These are phyloP conservation scores for Rhodophaea formosa DNA, from an alignment of 2,888 invertebrate species.

Conservation along the genomic window DNA sequence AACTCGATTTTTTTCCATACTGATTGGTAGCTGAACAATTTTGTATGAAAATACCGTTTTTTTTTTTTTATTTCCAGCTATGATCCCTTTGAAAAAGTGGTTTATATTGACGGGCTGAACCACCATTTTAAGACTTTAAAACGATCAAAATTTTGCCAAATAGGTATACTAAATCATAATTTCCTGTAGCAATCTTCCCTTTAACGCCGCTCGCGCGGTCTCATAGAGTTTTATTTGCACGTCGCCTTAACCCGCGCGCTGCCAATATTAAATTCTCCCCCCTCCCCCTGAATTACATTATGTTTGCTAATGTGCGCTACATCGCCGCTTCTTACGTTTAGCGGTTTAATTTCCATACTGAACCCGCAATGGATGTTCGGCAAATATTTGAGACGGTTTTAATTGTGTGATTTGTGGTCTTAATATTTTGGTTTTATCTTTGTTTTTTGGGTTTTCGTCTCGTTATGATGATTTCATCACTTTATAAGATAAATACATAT, in stretches of 20 bases:
- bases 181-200: constrained; percentile 35
- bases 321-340: constrained; percentile 8
- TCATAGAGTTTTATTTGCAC: constrained; percentile 74
- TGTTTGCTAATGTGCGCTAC: constrained; percentile 40
- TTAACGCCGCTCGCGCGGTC: constrained; percentile 59
- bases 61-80: too few relatives aligned
- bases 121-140: too few relatives aligned
- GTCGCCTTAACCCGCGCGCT: constrained; percentile 75
- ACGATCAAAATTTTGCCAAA: too few relatives aligned
- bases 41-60: too few relatives aligned
- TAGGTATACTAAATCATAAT: too few relatives aligned
- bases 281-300: constrained; percentile 56
- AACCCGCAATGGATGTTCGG: background rate
- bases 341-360: constrained; percentile 13
- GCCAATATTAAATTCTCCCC: constrained; percentile 73
- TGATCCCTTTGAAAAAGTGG: too few relatives aligned
- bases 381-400: constrained; percentile 1
- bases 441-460: background rate
- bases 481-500: too few relatives aligned
- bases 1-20: too few relatives aligned
- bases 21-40: too few relatives aligned
- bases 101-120: too few relatives aligned
- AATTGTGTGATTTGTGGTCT: background rate
- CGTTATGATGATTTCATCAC: background rate
- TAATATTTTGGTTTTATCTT: background rate